Percentiles rank a stretch among this genome's conserved stretches.
These are phyloP conservation scores for Hoplodrina blanda DNA, from an alignment of 2,888 invertebrate species.

Conservation along the genomic window DNA sequence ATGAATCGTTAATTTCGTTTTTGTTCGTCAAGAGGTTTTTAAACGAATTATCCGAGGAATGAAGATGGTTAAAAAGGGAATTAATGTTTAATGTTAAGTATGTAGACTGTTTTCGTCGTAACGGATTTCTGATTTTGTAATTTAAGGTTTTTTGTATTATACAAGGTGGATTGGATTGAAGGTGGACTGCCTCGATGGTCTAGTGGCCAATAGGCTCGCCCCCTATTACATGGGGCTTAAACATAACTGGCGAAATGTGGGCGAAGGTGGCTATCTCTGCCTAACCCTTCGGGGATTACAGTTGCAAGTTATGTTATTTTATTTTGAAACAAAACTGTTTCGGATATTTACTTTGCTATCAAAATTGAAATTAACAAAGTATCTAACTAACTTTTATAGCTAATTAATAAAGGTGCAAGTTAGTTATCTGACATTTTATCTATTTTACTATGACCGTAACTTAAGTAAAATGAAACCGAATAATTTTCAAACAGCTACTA, in stretches of 20 bases:
- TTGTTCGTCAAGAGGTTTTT: constrained; percentile 44
- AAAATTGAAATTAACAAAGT: constrained; percentile 14
- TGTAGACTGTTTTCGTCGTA: not conserved
- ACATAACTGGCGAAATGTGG: too few relatives aligned
- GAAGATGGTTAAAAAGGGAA: constrained; percentile 12
- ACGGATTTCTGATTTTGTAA: not conserved
- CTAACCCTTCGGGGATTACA: too few relatives aligned
- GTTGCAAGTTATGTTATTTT: too few relatives aligned
- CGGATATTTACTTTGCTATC: constrained; percentile 6
- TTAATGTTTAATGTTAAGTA: constrained; percentile 13
- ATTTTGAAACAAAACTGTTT: too few relatives aligned
- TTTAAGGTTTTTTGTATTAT: not conserved
- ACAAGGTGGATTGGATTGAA: too few relatives aligned
- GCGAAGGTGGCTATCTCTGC: too few relatives aligned
- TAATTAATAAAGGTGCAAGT: constrained; percentile 45
- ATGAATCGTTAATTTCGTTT: constrained; percentile 60
- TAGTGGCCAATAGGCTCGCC: too few relatives aligned
- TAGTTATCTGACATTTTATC: constrained; percentile 36
- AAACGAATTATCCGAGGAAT: constrained; percentile 19
- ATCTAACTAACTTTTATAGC: constrained; percentile 28
- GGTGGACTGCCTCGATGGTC: too few relatives aligned
- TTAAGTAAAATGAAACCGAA: constrained; percentile 50
- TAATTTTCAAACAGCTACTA: constrained; percentile 25
- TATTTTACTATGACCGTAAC: constrained; percentile 37
- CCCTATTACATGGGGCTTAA: too few relatives aligned